Percentiles rank a stretch among this genome's conserved stretches.
Evolutionary conservation across 2,113 vertebrate species (phyloP).

Genomic region (Ictidomys tridecemlineatus): DNA sequence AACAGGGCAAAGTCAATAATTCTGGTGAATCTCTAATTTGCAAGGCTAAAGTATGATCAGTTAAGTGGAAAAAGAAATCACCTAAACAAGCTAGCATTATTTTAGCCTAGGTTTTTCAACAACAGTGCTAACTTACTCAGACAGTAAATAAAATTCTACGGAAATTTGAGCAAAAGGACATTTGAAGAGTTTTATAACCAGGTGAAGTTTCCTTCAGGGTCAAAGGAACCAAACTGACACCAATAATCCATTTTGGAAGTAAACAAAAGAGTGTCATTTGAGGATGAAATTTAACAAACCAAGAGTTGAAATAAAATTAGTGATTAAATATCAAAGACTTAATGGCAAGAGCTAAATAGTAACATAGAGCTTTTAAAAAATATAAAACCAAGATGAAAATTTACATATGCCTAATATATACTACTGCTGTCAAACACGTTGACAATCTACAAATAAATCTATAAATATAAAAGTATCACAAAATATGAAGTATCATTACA

Average conservation of each 20-base stretch:
- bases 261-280: slow-evolving; percentile 28
- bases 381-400: neutral
- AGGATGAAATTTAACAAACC: slow-evolving; percentile 19
- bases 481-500: neutral
- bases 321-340: neutral
- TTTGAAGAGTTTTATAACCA: slow-evolving; percentile 37
- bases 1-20: neutral
- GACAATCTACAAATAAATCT: neutral
- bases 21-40: neutral
- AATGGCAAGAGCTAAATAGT: neutral
- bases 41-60: neutral
- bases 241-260: slow-evolving; percentile 16
- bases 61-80: neutral
- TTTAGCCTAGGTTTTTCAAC: neutral
- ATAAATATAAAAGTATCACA: neutral
- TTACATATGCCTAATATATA: neutral
- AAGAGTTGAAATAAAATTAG: slow-evolving; percentile 39
- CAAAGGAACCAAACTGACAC: too few relatives aligned
- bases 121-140: neutral
- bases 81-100: neutral
- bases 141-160: slow-evolving; percentile 15
- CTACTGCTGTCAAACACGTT: too few relatives aligned
- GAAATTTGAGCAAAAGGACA: neutral
- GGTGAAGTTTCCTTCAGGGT: slow-evolving; percentile 24
- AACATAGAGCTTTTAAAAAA: neutral